phyloP scores from a whole-genome alignment of 2,113 vertebrate genomes.

The Dromas ardeola region DNA sequence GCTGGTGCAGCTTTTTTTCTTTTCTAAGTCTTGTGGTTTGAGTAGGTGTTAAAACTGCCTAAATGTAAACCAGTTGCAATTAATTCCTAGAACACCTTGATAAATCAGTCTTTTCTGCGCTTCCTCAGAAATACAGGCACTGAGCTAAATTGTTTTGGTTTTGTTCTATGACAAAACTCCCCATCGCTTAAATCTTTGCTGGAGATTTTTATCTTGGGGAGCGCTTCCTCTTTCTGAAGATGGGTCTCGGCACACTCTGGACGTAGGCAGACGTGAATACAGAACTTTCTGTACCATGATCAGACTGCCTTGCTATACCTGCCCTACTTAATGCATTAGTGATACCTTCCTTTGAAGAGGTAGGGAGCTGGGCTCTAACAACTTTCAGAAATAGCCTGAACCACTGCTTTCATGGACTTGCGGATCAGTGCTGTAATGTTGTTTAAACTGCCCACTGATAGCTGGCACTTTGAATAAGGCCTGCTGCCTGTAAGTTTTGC shows the following conservation, averaged over 20 bases:
- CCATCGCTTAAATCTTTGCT: background rate
- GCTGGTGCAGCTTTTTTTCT: background rate
- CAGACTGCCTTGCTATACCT: background rate
- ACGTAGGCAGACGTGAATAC: background rate
- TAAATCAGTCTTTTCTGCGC: background rate
- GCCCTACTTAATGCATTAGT: background rate
- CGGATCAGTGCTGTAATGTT: background rate
- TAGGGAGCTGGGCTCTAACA: background rate
- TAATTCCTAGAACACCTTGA: background rate
- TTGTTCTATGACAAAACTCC: background rate
- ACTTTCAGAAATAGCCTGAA: background rate
- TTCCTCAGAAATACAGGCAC: background rate
- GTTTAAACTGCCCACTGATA: background rate
- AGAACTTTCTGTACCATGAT: background rate
- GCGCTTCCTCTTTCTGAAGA: background rate
- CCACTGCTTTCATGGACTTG: background rate
- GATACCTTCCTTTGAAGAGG: background rate
- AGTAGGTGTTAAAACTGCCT: background rate
- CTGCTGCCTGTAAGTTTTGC: background rate
- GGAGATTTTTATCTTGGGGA: background rate
- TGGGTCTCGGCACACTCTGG: background rate
- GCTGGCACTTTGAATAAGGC: background rate
- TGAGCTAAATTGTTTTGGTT: background rate
- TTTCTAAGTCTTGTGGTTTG: background rate
- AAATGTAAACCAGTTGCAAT: background rate